phyloP scores from a whole-genome alignment of 1,140 invertebrate genomes.

The Eurosta solidaginis region DNA sequence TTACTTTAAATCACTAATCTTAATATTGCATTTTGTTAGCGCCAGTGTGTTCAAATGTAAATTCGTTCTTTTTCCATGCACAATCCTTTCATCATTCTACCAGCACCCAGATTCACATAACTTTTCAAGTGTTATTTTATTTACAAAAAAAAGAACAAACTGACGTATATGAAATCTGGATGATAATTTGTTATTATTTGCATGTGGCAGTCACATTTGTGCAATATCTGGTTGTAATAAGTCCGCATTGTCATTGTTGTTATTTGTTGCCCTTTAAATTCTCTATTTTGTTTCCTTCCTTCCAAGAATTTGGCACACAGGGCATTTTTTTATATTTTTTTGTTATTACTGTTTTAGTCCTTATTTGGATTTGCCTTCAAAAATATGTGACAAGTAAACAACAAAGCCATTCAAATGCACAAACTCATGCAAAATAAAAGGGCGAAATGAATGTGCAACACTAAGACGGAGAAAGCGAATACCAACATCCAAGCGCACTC shows the following conservation, averaged over 20 bases:
- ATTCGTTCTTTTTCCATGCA: no score
- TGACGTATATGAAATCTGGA: slow-evolving; percentile 4
- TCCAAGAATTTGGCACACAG: no score
- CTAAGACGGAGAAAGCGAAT: neutral
- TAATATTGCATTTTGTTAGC: no score
- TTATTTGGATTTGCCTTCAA: neutral
- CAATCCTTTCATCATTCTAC: no score
- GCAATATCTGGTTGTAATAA: neutral
- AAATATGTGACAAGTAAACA: neutral
- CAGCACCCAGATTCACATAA: neutral
- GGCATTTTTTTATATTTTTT: neutral
- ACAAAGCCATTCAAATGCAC: neutral
- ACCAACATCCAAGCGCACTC: neutral
- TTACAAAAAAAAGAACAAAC: neutral
- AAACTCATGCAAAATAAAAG: neutral
- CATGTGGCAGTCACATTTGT: slow-evolving; percentile 1
- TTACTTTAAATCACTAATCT: no score
- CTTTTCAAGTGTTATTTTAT: neutral
- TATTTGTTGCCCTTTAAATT: neutral
- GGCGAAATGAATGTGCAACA: neutral
- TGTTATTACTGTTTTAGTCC: neutral
- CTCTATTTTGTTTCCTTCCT: neutral
- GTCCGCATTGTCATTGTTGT: neutral
- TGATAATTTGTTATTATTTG: slow-evolving; percentile 23
- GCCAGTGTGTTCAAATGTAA: no score